phyloP scores from a whole-genome alignment of 2,888 invertebrate species.

The Agriopis aurantiaria region DNA sequence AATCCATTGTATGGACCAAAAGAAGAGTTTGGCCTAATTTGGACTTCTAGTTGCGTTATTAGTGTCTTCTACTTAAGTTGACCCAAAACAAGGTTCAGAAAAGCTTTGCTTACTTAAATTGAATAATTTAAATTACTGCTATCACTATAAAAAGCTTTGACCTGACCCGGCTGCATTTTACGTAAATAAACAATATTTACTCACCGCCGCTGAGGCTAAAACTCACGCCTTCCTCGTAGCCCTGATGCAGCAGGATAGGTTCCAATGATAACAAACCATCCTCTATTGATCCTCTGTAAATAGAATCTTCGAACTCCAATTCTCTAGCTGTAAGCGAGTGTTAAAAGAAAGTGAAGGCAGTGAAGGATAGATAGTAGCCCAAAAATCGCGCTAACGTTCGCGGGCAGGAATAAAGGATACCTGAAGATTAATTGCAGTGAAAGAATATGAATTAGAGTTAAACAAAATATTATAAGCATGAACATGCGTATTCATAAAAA shows the following conservation, averaged over 20 bases:
- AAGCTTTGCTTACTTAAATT: too few relatives aligned
- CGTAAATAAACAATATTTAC: slow-evolving; percentile 32
- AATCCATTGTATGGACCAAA: too few relatives aligned
- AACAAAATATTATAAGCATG: slow-evolving; percentile 22
- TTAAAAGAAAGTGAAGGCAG: slow-evolving; percentile 42
- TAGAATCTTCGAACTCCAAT: slow-evolving; percentile 63
- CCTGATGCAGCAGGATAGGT: slow-evolving; percentile 57
- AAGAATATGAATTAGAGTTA: slow-evolving; percentile 31
- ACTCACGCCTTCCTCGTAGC: slow-evolving; percentile 58
- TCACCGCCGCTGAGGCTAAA: slow-evolving; percentile 68
- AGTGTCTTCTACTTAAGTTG: too few relatives aligned
- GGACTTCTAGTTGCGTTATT: too few relatives aligned
- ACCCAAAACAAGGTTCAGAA: too few relatives aligned
- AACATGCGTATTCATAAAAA: slow-evolving; percentile 10
- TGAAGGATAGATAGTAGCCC: slow-evolving; percentile 37
- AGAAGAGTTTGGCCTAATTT: too few relatives aligned
- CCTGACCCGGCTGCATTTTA: neutral
- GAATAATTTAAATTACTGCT: too few relatives aligned
- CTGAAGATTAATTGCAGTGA: slow-evolving; percentile 37
- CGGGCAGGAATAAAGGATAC: slow-evolving; percentile 33
- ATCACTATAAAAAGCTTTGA: too few relatives aligned
- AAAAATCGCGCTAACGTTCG: slow-evolving; percentile 36
- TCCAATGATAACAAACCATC: slow-evolving; percentile 54
- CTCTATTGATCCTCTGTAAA: slow-evolving; percentile 64
- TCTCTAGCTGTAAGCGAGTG: slow-evolving; percentile 61